Percentiles rank a stretch among this genome's conserved stretches.
Evolutionary conservation across 2,113 vertebrate species (phyloP).

Genomic region (Colistium nudipinnis): DNA sequence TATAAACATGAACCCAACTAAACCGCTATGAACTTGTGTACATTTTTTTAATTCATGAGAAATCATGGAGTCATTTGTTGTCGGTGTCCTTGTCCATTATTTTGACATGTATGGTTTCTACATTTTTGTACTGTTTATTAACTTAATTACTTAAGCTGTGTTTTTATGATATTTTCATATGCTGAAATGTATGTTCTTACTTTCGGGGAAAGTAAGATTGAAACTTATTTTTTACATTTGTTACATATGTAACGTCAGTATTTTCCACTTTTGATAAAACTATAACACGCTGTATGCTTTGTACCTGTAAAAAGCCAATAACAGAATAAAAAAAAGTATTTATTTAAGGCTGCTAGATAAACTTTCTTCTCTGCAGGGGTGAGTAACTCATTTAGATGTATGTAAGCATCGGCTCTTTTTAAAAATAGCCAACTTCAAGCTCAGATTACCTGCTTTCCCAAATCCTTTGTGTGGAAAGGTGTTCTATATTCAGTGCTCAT

Average conservation of each 20-base stretch:
- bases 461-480: constrained; percentile 43
- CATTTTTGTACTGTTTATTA: constrained; percentile 92
- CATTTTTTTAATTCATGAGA: constrained; percentile 79
- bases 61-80: constrained; percentile 79
- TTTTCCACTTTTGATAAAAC: constrained; percentile 99
- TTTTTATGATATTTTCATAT: constrained; percentile 99
- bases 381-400: constrained; percentile 18
- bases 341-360: constrained; percentile 88
- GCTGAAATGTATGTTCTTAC: constrained; percentile 94
- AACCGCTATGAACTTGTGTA: constrained; percentile 82
- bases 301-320: constrained; percentile 99
- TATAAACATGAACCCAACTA: constrained; percentile 70
- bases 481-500: constrained; percentile 28
- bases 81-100: constrained; percentile 70
- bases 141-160: constrained; percentile 91
- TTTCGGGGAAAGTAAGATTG: constrained; percentile 98
- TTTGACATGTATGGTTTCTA: constrained; percentile 86
- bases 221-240: constrained; percentile 98
- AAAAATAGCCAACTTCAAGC: constrained; percentile 23
- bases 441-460: constrained; percentile 18
- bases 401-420: constrained; percentile 11
- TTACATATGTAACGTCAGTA: constrained; percentile 99
- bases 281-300: constrained; percentile 99
- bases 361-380: not conserved
- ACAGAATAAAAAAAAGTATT: constrained; percentile 99